Base-by-base conservation (phyloP, 2,797 vertebrate genomes). In the Enteromius treurensis region DNA sequence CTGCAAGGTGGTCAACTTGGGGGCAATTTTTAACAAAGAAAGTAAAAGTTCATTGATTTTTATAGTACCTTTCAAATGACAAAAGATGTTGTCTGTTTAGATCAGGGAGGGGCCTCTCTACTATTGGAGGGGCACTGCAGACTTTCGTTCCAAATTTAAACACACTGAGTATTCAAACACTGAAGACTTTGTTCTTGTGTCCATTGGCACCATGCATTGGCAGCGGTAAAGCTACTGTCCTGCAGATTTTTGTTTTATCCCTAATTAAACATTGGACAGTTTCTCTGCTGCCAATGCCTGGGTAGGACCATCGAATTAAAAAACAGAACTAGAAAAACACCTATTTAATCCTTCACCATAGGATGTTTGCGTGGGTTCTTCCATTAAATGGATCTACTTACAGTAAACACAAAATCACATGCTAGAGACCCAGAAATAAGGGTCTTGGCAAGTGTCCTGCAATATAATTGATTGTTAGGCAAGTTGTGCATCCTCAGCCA, bases 391-490 rank as follows among this genome's bases (percentile, higher is more conserved):
- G 15, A 53, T 68, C 58, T 58, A 75, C 62, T 82, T 60, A 79
- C 29, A 45, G 64, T 88, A 87, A 88, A 87, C 89, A 80, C 84
- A 86, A 76, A 42, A 87, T 78, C 49, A 55, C 51, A 86, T 13
- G 21, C 84, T 77, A 89, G 88, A 92, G 91, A 92, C 94, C 91
- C 92, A 92, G 93, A 92, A 88, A 91, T 91, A 87, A 94, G 91
- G 90, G 92, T 92, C 90, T 93, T 94, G 94, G 93, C 92, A 92
- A 86, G 89, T 88, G 77, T 87, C 86, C 88, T 86, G 89, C 83
- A 91, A 91, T 92, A 92, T 53, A 94, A 95, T 95, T 93, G 93
- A 94, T 93, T 94, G 93, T 92, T 94, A 94, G 92, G 93, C 92
- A 92, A 90, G 91, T 92, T 71, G 84, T 82, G 71, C 70, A 62